Evolutionary conservation across 2,797 vertebrate genomes (phyloP), one percentile per base, ranked within the genome.

Genomic region (Nyctalus aviator): DNA sequence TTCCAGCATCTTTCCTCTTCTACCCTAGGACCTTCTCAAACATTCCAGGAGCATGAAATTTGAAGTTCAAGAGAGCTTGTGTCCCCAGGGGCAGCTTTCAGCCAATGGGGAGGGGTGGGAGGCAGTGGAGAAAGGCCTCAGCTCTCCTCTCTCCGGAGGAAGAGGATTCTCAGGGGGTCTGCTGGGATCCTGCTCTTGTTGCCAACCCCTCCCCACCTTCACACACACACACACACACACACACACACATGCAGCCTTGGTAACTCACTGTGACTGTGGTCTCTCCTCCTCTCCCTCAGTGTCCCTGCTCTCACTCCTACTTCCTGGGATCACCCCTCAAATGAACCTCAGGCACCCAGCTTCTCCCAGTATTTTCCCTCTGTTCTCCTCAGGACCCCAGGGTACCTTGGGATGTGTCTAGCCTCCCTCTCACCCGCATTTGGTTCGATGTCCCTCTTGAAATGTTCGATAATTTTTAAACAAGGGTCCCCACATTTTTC

Each of bases 381-480:
- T 27, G n/a, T 46, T 8, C 35, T 68, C n/a, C 35, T 77, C 0
- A 0, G 17, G 84, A 41, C 7, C 12, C 50, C 77, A 18, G 18
- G 77, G 15, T 2, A 21, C 30, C 25, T 82, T 8, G 27, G 17
- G 30, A 27, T 5, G 23, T 8, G 41, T 37, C 41, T 9, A 6
- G 3, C 3, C 25, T 55, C 64, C 76, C 13, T 68, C 62, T 72
- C 57, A 13, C 55, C 37, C 0, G 0, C 27, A 46, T 89, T 84
- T 18, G 32, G 15, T 20, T 50, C 81, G 53, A 69, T 11, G 20
- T 0, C 59, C 30, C 55, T 81, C 76, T 81, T 77, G 55, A 84
- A 50, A 85, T 86, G 12, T 92, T 71, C 37, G n/a, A 57, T 69
- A 66, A 44, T 44, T 92, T 68, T 92, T 81, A 8, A 92, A 84